Conservation (phyloP, 2,888 invertebrate species). For the Rhamnusium bicolor region DNA sequence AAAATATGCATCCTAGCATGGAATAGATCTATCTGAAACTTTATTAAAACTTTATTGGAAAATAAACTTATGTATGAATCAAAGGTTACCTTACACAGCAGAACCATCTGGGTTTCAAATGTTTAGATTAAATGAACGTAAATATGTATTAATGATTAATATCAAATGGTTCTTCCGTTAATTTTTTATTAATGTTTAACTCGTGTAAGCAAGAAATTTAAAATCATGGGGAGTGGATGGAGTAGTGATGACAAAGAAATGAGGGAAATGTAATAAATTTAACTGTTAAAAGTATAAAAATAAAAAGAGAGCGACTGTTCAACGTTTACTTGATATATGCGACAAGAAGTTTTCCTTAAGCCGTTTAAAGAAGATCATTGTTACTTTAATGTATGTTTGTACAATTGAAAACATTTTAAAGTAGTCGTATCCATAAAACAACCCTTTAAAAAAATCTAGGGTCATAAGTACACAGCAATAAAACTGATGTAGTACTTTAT, state of each 20-base stretch:
- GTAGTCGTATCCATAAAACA: constrained; percentile 55
- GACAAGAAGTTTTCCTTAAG: constrained; percentile 56
- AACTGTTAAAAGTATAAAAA: constrained; percentile 51
- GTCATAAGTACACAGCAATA: constrained; percentile 52
- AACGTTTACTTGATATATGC: constrained; percentile 57
- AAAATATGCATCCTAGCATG: too few species aligned
- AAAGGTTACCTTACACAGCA: too few species aligned
- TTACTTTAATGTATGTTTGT: constrained; percentile 59
- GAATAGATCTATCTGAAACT: too few species aligned
- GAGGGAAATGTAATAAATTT: constrained; percentile 46
- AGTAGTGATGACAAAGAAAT: constrained; percentile 46
- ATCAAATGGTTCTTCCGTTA: neutral
- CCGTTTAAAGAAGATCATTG: constrained; percentile 57
- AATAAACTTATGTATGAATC: too few species aligned
- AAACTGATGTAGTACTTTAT: constrained; percentile 49
- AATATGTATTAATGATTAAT: neutral
- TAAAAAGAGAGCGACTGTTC: constrained; percentile 48
- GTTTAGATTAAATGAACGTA: neutral
- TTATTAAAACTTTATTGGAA: too few species aligned
- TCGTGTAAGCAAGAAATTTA: constrained; percentile 1
- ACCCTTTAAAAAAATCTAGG: constrained; percentile 54
- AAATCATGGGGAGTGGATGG: constrained; percentile 16
- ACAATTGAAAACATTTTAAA: constrained; percentile 58
- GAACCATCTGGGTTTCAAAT: neutral
- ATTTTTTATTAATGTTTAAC: neutral